A percentile compares a stretch with the other conserved stretches of the same genome.
phyloP scores from a whole-genome alignment of 2,888 invertebrate genomes.

The Brachyptera putata region DNA sequence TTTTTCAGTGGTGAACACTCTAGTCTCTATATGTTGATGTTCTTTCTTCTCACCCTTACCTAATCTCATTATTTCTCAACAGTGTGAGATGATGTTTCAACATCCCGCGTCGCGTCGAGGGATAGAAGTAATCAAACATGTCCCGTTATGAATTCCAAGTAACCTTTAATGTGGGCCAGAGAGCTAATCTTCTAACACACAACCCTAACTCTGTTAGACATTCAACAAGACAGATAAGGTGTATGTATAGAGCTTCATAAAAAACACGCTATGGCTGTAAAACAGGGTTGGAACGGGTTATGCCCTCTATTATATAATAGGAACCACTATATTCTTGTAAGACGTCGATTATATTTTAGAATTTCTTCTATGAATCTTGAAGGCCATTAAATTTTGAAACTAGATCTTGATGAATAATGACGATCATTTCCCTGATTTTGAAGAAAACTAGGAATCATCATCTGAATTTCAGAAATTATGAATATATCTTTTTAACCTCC shows the following conservation, averaged over 20 bases:
- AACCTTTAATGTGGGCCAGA: conserved; percentile 3
- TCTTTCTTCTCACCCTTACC: no score
- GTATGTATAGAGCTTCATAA: conserved; percentile 10
- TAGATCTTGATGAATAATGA: no score
- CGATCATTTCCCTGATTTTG: no score
- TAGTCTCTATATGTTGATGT: no score
- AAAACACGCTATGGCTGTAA: conserved; percentile 16
- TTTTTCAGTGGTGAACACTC: no score
- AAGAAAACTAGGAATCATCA: no score
- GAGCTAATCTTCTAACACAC: not conserved
- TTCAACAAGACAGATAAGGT: conserved; percentile 15
- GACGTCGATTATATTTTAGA: not conserved
- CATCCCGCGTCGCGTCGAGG: conserved; percentile 1
- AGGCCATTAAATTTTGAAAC: no score
- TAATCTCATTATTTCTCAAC: no score
- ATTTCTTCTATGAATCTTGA: no score
- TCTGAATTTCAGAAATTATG: no score
- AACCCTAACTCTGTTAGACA: conserved; percentile 10
- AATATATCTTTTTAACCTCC: no score
- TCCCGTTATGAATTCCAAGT: conserved; percentile 14
- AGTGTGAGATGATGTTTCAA: not conserved
- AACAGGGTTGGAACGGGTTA: conserved; percentile 20
- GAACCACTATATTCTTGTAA: not conserved
- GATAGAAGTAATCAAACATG: conserved; percentile 12
- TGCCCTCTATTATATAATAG: conserved; percentile 2